Base-by-base conservation (phyloP, 2,113 vertebrate genomes). In the Pholis gunnellus region DNA sequence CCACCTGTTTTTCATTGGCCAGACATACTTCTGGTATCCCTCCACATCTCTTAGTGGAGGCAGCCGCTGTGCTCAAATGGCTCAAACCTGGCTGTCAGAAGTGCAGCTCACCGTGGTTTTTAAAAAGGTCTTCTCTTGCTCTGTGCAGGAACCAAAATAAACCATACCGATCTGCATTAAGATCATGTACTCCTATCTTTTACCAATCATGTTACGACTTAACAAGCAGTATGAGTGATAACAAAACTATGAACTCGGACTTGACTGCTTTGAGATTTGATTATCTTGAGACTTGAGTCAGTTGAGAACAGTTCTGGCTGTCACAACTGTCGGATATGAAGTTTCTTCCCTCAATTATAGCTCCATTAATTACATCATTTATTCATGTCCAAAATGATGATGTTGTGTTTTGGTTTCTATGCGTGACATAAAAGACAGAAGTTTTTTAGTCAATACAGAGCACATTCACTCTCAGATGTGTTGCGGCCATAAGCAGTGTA, bases 1-100 rank as follows among this genome's bases (percentile, higher is more conserved):
- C 76, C 88, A 91, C 90, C 91, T 93, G 89, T 73, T 92, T 90
- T 63, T 91, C 75, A 88, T 89, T 90, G 85, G 73, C 86, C 27
- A 29, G 82, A 85, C 86, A 81, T 79, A 77, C 78, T 77, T 67
- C 89, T 91, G 90, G 87, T 91, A 87, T 86, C 77, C 82, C 70
- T 86, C 76, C 75, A 78, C 86, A 68, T 88, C 67, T 74, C 77
- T 61, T 69, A 76, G 77, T 73, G 59, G 64, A 88, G 71, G 60
- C 78, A 87, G 70, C 57, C 48, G 36, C 79, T 76, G 64, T 60
- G 75, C 74, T 90, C 66, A 52, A 70, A 72, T 54, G 73, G 75
- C 68, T 78, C 67, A 38, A 84, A 66, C 81, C 50, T 73, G 71
- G 54, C 57, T 85, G 78, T 84, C 84, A 89, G 69, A 56, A 59